Base-by-base conservation (phyloP, 2,797 vertebrate genomes). In the Atherinosoma microstoma region DNA sequence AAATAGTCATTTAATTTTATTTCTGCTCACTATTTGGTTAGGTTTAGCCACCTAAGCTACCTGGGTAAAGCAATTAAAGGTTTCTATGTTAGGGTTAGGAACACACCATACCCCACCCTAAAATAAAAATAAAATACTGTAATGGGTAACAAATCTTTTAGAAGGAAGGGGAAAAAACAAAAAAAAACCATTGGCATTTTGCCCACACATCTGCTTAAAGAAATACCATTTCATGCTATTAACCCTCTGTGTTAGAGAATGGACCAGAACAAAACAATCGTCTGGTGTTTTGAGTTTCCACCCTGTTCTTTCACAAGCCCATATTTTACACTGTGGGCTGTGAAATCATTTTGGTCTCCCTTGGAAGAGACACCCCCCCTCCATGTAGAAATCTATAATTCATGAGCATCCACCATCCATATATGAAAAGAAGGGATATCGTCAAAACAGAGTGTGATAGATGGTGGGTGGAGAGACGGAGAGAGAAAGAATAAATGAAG, bases 341-440 rank as follows among this genome's bases (percentile, higher is more conserved):
- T 90, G 90, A 91, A 94, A 93, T 94, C 80, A 92, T 93, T 92
- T 90, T 91, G 84, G 86, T 90, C 84, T 87, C 83, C 82, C 83
- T 89, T 82, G 54, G 87, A 93, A 90, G 53, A 78, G 70, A 80
- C 70, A 83, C 86, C 80, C 84, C 54, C 86, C 80, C 84, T 38
- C 87, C 83, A 85, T 91, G 89, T 78, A 84, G 81, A 92, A 90
- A 93, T 94, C 89, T 90, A 94, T 93, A 93, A 94, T 93, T 92
- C 91, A 94, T 93, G 91, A 94, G 89, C 74, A 87, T 93, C 79
- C 80, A 84, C 85, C 81, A 84, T 89, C 84, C 83, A 84, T 73
- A 82, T 81, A 90, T 89, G 84, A 91, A 91, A 88, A 87, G 81
- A 86, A 80, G 79, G 86, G 89, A 90, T 87, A 80, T 82, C 76